Conservation (phyloP, 2,888 invertebrate genomes). For the Pseudolycoriella hygida region DNA sequence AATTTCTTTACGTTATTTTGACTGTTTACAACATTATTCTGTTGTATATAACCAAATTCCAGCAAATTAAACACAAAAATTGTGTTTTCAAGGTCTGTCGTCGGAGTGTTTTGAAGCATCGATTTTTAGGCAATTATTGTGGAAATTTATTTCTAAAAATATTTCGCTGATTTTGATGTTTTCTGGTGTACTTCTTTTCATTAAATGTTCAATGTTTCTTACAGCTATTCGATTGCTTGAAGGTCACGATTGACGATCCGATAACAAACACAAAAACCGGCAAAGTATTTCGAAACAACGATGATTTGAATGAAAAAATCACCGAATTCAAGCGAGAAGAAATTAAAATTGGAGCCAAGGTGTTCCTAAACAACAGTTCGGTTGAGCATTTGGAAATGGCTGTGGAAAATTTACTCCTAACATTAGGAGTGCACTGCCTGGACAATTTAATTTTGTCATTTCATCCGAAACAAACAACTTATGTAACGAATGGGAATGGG, state of each 20-base stretch:
- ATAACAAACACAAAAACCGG: conserved; percentile 24
- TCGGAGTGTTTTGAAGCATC: too few species aligned
- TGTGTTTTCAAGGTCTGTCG: too few species aligned
- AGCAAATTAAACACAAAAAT: too few species aligned
- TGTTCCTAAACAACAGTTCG: conserved; percentile 60
- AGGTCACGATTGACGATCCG: conserved; percentile 32
- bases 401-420: conserved; percentile 49
- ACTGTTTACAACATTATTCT: too few species aligned
- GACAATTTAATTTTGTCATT: conserved; percentile 73
- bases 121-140: too few species aligned
- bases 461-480: conserved; percentile 29
- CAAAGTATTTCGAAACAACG: conserved; percentile 38
- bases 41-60: too few species aligned
- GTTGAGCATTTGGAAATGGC: conserved; percentile 48
- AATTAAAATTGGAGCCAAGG: conserved; percentile 70
- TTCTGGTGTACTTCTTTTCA: neutral
- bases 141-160: neutral
- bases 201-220: conserved; percentile 14
- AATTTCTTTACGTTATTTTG: too few species aligned
- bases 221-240: conserved; percentile 42
- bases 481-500: conserved; percentile 15
- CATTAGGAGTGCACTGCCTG: conserved; percentile 51
- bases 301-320: conserved; percentile 44
- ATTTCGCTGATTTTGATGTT: neutral
- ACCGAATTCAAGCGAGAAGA: conserved; percentile 54